These are phyloP conservation scores for Eremophila alpestris DNA, from an alignment of 2,797 vertebrate genomes.

Conservation along the genomic window DNA sequence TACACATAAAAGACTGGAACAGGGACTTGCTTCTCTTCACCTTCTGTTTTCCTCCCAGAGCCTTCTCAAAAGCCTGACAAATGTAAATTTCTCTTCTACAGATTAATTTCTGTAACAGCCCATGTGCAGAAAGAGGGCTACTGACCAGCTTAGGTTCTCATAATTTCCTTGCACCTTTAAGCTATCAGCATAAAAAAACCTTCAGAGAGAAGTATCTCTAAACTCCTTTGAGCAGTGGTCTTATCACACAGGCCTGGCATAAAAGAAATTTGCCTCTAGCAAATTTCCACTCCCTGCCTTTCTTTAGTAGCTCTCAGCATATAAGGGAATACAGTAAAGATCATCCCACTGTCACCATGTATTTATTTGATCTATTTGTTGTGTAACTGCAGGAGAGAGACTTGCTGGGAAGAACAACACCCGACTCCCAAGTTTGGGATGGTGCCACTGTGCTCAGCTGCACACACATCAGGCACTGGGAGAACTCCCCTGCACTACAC, in stretches of 20 bases:
- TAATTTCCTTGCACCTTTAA: neutral
- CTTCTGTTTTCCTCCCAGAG: neutral
- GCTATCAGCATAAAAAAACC: neutral
- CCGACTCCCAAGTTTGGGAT: neutral
- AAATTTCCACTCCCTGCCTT: neutral
- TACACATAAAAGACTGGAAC: neutral
- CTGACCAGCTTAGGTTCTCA: neutral
- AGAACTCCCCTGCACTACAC: neutral
- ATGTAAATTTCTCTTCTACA: neutral
- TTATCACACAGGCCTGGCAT: neutral
- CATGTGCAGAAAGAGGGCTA: neutral
- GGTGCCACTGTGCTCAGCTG: neutral
- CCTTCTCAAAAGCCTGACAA: neutral
- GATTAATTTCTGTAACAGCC: neutral
- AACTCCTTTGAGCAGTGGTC: neutral
- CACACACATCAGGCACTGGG: fast-evolving
- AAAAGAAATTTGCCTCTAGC: neutral
- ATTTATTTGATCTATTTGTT: neutral
- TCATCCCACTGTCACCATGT: neutral
- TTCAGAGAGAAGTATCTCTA: neutral
- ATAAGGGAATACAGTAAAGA: neutral
- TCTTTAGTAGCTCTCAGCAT: neutral
- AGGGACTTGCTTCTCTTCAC: neutral
- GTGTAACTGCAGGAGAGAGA: neutral
- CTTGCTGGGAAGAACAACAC: neutral